These are phyloP conservation scores for Okamejei kenojei DNA, from an alignment of 2,797 vertebrate genomes.

Conservation along the genomic window DNA sequence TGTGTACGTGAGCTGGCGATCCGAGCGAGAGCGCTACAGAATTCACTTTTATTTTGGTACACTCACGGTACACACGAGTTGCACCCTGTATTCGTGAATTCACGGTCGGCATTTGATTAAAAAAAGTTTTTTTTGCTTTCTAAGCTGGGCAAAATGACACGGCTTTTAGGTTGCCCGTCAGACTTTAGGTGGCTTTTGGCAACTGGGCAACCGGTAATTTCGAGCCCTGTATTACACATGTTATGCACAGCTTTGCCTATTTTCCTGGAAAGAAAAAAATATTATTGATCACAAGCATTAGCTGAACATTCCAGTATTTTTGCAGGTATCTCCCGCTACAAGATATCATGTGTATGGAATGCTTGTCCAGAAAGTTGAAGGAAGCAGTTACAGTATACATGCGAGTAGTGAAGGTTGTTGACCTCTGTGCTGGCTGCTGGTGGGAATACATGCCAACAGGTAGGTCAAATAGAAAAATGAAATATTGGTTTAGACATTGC, in stretches of 20 bases:
- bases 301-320: constrained; percentile 27
- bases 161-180: no score
- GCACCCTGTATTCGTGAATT: no score
- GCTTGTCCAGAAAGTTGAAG: constrained; percentile 85
- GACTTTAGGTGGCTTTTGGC: no score
- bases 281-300: background rate
- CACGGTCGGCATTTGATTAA: no score
- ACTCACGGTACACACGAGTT: no score
- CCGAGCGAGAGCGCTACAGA: no score
- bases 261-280: background rate
- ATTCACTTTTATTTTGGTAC: no score
- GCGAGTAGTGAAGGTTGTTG: constrained; percentile 90
- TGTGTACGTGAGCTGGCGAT: no score
- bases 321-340: constrained; percentile 91
- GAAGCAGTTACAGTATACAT: constrained; percentile 91
- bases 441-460: constrained; percentile 99
- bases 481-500: constrained; percentile 4
- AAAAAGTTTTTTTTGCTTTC: no score
- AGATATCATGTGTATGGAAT: constrained; percentile 98
- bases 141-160: no score
- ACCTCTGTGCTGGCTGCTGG: constrained; percentile 92
- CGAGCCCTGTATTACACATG: background rate
- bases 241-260: background rate
- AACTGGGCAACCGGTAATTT: no score
- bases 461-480: constrained; percentile 50